Conservation (phyloP, 1,140 invertebrate species). For the Hylyphantes graminicola region DNA sequence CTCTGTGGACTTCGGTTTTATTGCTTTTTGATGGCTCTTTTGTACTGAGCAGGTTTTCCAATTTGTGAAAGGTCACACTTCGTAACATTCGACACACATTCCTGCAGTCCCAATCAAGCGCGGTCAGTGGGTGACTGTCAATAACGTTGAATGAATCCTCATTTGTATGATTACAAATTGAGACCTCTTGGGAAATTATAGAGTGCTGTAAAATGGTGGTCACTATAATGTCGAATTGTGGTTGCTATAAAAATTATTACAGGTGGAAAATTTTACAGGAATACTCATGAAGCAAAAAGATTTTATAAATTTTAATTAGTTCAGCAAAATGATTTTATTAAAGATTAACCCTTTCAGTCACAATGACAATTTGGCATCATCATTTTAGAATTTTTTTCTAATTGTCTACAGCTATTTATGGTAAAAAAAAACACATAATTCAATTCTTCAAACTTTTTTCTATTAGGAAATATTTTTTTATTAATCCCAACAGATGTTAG, state of each 20-base stretch:
- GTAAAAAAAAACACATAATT: no score
- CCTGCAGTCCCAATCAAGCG: constrained; percentile 1
- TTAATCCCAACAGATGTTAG: no score
- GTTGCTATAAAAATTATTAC: neutral
- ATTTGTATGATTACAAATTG: neutral
- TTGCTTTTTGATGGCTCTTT: neutral
- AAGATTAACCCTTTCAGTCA: no score
- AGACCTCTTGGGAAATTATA: neutral
- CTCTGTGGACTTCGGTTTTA: neutral
- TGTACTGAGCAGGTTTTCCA: constrained; percentile 14
- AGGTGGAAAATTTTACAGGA: neutral
- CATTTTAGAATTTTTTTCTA: no score
- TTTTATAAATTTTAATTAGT: no score
- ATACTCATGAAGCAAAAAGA: neutral
- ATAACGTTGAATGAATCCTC: neutral
- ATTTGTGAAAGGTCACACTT: neutral
- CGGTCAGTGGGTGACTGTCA: constrained; percentile 54
- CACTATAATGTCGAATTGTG: neutral
- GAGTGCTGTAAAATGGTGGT: neutral
- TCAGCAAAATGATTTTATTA: no score
- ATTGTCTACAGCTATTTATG: no score
- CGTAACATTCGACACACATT: constrained; percentile 38
- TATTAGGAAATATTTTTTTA: no score
- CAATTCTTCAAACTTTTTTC: no score
- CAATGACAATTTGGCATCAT: no score